phyloP scores from a whole-genome alignment of 2,888 invertebrate genomes.

The Lutraria lutraria region DNA sequence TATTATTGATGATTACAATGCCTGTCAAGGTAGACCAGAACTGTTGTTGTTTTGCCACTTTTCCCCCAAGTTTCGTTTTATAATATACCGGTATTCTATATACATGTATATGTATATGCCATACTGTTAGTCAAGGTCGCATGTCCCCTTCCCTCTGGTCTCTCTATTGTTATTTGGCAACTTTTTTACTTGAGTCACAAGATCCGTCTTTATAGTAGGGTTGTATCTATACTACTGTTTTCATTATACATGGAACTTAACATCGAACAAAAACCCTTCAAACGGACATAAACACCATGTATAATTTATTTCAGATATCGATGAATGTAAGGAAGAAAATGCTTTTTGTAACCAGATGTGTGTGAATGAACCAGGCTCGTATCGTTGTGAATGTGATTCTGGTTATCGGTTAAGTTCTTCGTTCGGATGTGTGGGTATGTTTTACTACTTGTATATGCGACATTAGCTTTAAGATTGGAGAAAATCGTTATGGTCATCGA shows the following conservation, averaged over 20 bases:
- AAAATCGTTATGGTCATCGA: too few relatives aligned
- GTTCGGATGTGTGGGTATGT: background rate
- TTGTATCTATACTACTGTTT: too few relatives aligned
- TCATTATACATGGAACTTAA: too few relatives aligned
- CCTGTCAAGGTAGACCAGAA: conserved; percentile 37
- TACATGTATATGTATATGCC: background rate
- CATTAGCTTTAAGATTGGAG: too few relatives aligned
- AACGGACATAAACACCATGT: too few relatives aligned
- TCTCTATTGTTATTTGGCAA: too few relatives aligned
- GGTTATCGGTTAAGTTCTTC: conserved; percentile 29
- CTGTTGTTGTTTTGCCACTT: background rate
- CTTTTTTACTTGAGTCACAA: background rate
- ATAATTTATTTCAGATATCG: conserved; percentile 49
- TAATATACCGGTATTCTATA: background rate
- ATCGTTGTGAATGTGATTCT: conserved; percentile 33
- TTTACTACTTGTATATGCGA: too few relatives aligned
- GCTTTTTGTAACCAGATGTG: conserved; percentile 37
- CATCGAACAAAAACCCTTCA: too few relatives aligned
- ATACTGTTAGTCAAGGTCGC: background rate
- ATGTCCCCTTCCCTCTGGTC: too few relatives aligned
- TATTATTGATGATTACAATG: conserved; percentile 41
- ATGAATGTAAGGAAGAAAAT: conserved; percentile 39
- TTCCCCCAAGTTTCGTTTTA: too few relatives aligned
- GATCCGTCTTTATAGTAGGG: too few relatives aligned
- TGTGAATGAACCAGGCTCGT: conserved; percentile 45